Evolutionary conservation across 2,113 vertebrate species (phyloP).

Genomic region (Raja brachyura): DNA sequence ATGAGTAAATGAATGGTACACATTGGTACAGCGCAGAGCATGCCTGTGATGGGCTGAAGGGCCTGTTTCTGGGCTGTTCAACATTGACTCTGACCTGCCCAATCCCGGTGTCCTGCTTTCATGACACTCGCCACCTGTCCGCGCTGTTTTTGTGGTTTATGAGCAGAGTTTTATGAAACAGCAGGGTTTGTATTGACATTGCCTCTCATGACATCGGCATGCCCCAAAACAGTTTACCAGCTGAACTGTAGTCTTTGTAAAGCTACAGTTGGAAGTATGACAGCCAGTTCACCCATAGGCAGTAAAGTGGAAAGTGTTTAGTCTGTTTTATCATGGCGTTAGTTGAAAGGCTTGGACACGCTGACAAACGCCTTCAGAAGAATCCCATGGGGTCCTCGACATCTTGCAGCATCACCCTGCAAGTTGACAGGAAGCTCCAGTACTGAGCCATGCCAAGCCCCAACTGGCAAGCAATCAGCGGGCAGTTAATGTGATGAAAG

Average conservation of each 20-base stretch:
- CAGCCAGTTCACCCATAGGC: background rate
- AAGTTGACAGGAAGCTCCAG: no score
- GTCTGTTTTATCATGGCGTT: background rate
- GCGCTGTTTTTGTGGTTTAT: background rate
- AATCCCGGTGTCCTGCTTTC: no score
- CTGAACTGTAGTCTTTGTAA: background rate
- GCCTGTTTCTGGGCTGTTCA: no score
- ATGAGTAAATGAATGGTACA: no score
- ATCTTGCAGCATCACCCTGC: no score
- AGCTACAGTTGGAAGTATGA: background rate
- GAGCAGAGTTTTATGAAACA: background rate
- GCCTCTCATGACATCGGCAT: background rate
- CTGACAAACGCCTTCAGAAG: background rate
- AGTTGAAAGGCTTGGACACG: background rate
- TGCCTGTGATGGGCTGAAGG: no score
- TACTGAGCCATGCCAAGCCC: no score
- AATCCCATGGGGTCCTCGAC: background rate
- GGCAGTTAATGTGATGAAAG: background rate
- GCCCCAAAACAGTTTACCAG: background rate
- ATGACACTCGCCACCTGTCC: background rate
- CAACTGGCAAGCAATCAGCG: background rate
- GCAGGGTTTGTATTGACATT: background rate
- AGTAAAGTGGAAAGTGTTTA: background rate
- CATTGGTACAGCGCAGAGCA: no score
- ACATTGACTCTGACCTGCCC: no score